A percentile compares a stretch with the other conserved stretches of the same genome.
phyloP scores from a whole-genome alignment of 2,797 vertebrate species.

The Pseudomugil gertrudae region DNA sequence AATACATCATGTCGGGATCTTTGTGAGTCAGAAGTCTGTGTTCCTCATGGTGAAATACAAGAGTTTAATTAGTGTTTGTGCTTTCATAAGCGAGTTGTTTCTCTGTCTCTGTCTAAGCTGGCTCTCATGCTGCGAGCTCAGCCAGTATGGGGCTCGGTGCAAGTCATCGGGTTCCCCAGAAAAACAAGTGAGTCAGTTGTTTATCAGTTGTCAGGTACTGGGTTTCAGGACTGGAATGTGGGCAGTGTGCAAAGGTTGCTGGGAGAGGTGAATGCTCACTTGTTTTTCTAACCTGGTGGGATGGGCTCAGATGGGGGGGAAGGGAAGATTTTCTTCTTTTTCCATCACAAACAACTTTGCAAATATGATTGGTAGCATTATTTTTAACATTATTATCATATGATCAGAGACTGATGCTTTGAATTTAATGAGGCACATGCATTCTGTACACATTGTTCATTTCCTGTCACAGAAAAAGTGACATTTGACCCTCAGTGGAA shows the following conservation, averaged over 20 bases:
- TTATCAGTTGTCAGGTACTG: constrained; percentile 86
- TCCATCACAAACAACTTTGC: constrained; percentile 52
- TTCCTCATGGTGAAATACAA: constrained; percentile 66
- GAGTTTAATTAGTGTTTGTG: constrained; percentile 72
- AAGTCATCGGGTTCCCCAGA: constrained; percentile 77
- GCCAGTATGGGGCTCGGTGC: constrained; percentile 55
- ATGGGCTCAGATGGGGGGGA: constrained; percentile 49
- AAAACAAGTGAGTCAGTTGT: constrained; percentile 87
- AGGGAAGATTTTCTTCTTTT: constrained; percentile 33
- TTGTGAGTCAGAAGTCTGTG: constrained; percentile 55
- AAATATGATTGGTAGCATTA: constrained; percentile 41
- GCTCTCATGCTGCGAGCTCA: constrained; percentile 54
- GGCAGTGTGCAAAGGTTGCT: constrained; percentile 83
- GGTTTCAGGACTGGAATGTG: constrained; percentile 84
- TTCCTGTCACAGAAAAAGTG: constrained; percentile 37
- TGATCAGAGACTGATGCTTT: constrained; percentile 19
- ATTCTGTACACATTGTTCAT: constrained; percentile 16
- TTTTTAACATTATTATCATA: not conserved
- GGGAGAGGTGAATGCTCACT: constrained; percentile 81
- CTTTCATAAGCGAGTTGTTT: constrained; percentile 66
- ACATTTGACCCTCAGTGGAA: constrained; percentile 28
- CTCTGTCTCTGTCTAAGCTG: constrained; percentile 38
- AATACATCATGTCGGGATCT: constrained; percentile 35
- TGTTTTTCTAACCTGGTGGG: constrained; percentile 81
- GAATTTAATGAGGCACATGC: constrained; percentile 4